A percentile compares a stretch with the other conserved stretches of the same genome.
Evolutionary conservation across 2,888 invertebrate genomes (phyloP).

Genomic region (Leptura quadrifasciata): DNA sequence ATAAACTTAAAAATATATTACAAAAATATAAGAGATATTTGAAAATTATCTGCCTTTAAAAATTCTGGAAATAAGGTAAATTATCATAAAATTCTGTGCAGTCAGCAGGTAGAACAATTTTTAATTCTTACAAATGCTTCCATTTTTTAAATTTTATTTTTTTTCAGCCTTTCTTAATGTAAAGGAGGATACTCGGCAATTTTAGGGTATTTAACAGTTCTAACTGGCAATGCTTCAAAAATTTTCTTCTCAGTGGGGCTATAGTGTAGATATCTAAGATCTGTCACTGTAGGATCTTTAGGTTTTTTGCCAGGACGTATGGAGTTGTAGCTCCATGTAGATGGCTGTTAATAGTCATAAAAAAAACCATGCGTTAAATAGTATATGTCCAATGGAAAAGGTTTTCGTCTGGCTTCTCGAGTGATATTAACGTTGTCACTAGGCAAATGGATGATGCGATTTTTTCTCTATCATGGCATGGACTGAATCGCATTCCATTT

Average conservation of each 20-base stretch:
- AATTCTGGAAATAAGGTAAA: not conserved
- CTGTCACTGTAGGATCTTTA: no score
- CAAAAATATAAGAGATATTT: no score
- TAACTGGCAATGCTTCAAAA: not conserved
- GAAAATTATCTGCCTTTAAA: no score
- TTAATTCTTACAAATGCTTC: not conserved
- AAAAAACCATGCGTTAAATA: slow-evolving; percentile 56
- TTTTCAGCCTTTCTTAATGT: slow-evolving; percentile 18
- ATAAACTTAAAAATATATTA: no score
- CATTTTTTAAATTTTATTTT: slow-evolving; percentile 13
- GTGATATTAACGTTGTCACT: slow-evolving; percentile 50
- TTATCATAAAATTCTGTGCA: not conserved
- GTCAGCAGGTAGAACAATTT: not conserved
- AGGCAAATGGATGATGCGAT: slow-evolving; percentile 47
- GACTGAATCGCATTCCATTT: slow-evolving; percentile 62
- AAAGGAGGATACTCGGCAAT: slow-evolving; percentile 21
- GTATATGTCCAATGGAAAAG: slow-evolving; percentile 51
- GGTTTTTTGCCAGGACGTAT: no score
- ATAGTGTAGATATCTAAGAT: no score
- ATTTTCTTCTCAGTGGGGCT: no score
- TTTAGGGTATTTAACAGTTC: slow-evolving; percentile 17
- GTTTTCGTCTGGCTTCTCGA: slow-evolving; percentile 50
- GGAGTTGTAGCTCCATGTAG: slow-evolving; percentile 6
- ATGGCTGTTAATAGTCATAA: slow-evolving; percentile 9
- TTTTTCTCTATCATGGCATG: slow-evolving; percentile 59